A percentile compares a stretch with the other conserved stretches of the same genome.
Evolutionary conservation across 2,888 invertebrate genomes (phyloP).

Genomic region (Drosophila demipolita): DNA sequence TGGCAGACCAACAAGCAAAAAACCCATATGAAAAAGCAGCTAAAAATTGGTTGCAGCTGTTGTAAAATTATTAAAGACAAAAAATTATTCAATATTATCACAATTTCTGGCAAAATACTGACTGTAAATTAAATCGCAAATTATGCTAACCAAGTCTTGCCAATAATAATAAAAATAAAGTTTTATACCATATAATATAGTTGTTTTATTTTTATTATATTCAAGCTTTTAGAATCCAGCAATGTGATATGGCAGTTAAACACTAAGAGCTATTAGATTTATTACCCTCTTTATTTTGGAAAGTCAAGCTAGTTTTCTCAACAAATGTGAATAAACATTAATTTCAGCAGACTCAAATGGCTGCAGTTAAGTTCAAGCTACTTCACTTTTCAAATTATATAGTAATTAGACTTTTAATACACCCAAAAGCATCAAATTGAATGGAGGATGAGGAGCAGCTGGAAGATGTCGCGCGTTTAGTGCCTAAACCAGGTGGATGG

Average conservation of each 20-base stretch:
- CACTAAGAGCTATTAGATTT: neutral
- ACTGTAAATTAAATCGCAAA: neutral
- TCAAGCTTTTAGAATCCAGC: neutral
- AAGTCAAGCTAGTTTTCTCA: neutral
- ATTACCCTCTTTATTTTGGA: too few species aligned
- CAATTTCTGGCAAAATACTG: neutral
- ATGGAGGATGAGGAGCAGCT: neutral
- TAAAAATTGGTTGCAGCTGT: slow-evolving; percentile 1
- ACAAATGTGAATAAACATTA: neutral
- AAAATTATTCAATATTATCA: neutral
- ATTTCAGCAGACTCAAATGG: neutral
- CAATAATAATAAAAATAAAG: neutral
- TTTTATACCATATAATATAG: neutral
- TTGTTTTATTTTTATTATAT: neutral
- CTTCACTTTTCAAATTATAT: slow-evolving; percentile 8
- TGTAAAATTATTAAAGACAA: neutral
- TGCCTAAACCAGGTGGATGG: slow-evolving; percentile 21
- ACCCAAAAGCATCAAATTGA: slow-evolving; percentile 10
- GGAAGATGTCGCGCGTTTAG: slow-evolving; percentile 37
- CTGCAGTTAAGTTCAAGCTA: neutral
- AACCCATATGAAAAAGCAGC: slow-evolving; percentile 14
- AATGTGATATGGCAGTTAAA: neutral
- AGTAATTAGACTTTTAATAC: slow-evolving; percentile 16
- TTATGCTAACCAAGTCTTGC: neutral
- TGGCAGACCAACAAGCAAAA: slow-evolving; percentile 19